A percentile compares a stretch with the other conserved stretches of the same genome.
phyloP scores from a whole-genome alignment of 2,797 vertebrate species.

The Artibeus lituratus region DNA sequence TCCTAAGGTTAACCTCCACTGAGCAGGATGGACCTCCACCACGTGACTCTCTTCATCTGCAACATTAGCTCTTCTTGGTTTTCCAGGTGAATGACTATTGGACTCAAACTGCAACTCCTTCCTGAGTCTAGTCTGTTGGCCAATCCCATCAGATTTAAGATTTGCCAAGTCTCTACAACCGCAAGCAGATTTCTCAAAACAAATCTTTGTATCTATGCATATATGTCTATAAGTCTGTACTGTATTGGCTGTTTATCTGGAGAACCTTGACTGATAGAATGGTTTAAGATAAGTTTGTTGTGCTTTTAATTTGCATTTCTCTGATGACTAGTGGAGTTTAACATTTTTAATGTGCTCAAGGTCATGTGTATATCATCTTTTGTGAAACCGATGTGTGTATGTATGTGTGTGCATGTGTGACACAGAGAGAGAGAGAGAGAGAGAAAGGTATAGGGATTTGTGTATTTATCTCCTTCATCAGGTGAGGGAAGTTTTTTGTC shows the following conservation, averaged over 20 bases:
- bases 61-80: neutral
- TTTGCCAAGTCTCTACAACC: neutral
- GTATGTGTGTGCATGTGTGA: neutral
- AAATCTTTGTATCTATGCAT: neutral
- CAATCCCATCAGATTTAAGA: neutral
- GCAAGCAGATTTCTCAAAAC: neutral
- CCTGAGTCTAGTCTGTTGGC: neutral
- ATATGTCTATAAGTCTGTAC: neutral
- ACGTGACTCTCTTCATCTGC: neutral
- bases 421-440: too few relatives aligned
- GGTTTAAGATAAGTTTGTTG: neutral
- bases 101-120: neutral
- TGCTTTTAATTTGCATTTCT: slow-evolving; percentile 1
- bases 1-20: rapidly evolving
- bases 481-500: neutral
- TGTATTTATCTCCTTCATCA: neutral
- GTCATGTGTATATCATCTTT: neutral
- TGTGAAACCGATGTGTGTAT: neutral
- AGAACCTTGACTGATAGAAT: neutral
- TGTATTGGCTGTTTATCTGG: neutral
- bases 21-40: neutral
- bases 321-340: slow-evolving; percentile 4
- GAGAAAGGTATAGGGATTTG: neutral
- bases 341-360: slow-evolving; percentile 3
- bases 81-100: neutral